Base-by-base conservation (phyloP, 92 coral and sea anemone species). In the Heliopora coerulea region DNA sequence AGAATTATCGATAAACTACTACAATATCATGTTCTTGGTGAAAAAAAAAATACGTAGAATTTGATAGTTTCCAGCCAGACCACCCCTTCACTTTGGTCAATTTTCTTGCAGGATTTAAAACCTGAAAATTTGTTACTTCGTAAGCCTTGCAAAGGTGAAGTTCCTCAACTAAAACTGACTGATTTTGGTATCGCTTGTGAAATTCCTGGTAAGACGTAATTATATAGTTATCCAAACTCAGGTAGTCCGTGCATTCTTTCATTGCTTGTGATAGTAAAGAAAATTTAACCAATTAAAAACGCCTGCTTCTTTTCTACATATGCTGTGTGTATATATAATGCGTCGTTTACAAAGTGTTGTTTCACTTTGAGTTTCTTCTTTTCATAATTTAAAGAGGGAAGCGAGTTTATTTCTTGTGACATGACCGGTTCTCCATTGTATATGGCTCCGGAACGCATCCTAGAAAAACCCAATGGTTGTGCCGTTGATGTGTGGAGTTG, bases 401-500 rank as follows among this genome's bases (percentile, higher is more conserved):
- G 81, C 15, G 66, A 54, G 64, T 54, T 82, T 33, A 75, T 91
- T 15, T 81, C 80, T 13, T 89, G 89, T 59, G 75, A 78, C 54
- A 96, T 89, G 3, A 91, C 96, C 59, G 97, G 97, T 14, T 91
- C 97, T 7, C 97, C 97, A 6, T 74, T 91, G 89, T 91, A 89
- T 78, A 82, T 91, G 54, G 97, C 97, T 3, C 97, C 97, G 14
- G 97, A 91, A 50, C 87, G 96, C 1, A 83, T 91, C 20, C 35
- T 89, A 26, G 97, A 89, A 62, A 82, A 77, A 28, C 83, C 87
- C 5, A 73, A 85, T 29, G 81, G 80, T 57, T 86, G 78, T 50
- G 86, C 88, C 17, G 97, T 91, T 31, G 97, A 91, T 79, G 74
- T 91, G 48, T 91, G 97, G 97, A 86, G 96, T 25, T 91, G 97